Base-by-base conservation (phyloP, 2,797 vertebrate species). In the Pogonophryne albipinna region DNA sequence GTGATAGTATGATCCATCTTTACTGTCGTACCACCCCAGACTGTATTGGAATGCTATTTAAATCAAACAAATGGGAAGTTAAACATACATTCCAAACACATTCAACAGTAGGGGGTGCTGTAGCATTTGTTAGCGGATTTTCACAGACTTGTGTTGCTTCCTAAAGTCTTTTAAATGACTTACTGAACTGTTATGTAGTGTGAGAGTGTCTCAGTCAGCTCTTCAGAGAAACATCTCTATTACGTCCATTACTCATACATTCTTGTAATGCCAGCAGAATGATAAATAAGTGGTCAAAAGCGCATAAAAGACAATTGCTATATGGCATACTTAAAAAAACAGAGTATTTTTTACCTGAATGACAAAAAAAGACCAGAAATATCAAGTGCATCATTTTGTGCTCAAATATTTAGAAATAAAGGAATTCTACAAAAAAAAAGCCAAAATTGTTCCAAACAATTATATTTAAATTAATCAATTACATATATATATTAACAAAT, bases 31-130 rank as follows among this genome's bases (percentile, higher is more conserved):
- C 42, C 16, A 53, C 17, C 49, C 49, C 4, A 27, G 42, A 31
- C 2, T 46, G 4, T 3, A 0, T 1, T 38, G 10, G 13, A 53
- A 44, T n/a, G 13, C 0, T 9, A 27, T 10, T 27, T 17, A 8
- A 23, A 16, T 60, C 8, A 23, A 46, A 31, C 55, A 5, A 1
- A 49, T 10, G 23, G 4, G 10, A 70, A 41, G 51, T 3, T 7
- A 47, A 0, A 15, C 49, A 63, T 5, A 10, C 34, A 59, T 27
- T n/a, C 12, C 49, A 15, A 19, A 10, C n/a, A 11, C 31, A 79
- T 61, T 41, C 58, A 86, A 74, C 93, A 94, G 91, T 82, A 95
- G 94, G 91, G 91, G 94, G 94, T 84, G 92, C 94, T 94, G 58
- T 91, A 84, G 79, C 87, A 88, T 90, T 81, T 91, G 78, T 77